Percentiles rank a stretch among this genome's conserved stretches.
Conservation (phyloP, 1,140 invertebrate genomes). For the Macrocentrus cingulum region DNA sequence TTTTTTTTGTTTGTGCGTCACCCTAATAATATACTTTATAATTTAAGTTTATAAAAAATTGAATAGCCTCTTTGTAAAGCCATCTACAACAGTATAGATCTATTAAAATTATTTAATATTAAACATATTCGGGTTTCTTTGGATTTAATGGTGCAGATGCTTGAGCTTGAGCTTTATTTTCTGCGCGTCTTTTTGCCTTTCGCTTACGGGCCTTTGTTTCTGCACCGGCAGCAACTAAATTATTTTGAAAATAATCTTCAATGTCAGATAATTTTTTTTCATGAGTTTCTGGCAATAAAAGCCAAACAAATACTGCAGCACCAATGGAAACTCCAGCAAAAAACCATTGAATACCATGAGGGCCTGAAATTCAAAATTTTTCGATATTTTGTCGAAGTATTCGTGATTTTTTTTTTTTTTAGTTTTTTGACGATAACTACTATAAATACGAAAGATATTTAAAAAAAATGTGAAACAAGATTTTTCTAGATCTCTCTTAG, state of each 20-base stretch:
- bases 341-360: constrained; percentile 68
- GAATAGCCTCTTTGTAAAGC: too few relatives aligned
- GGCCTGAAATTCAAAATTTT: constrained; percentile 39
- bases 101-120: not conserved
- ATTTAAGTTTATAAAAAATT: too few relatives aligned
- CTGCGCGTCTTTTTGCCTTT: constrained; percentile 27
- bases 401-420: too few relatives aligned
- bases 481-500: too few relatives aligned
- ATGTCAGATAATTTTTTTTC: constrained; percentile 70
- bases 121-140: constrained; percentile 25
- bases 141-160: constrained; percentile 38
- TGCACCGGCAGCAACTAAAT: constrained; percentile 45
- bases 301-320: constrained; percentile 62
- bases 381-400: too few relatives aligned
- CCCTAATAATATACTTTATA: too few relatives aligned
- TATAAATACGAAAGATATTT: too few relatives aligned
- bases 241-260: constrained; percentile 62
- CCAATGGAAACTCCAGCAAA: constrained; percentile 68
- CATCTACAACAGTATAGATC: too few relatives aligned
- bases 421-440: too few relatives aligned
- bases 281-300: constrained; percentile 74
- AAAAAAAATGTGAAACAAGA: not conserved
- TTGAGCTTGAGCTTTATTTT: constrained; percentile 31
- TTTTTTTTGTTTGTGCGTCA: too few relatives aligned
- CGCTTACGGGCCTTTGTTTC: constrained; percentile 37